These are phyloP conservation scores for Nyctalus aviator DNA, from an alignment of 2,797 vertebrate genomes.

Conservation along the genomic window DNA sequence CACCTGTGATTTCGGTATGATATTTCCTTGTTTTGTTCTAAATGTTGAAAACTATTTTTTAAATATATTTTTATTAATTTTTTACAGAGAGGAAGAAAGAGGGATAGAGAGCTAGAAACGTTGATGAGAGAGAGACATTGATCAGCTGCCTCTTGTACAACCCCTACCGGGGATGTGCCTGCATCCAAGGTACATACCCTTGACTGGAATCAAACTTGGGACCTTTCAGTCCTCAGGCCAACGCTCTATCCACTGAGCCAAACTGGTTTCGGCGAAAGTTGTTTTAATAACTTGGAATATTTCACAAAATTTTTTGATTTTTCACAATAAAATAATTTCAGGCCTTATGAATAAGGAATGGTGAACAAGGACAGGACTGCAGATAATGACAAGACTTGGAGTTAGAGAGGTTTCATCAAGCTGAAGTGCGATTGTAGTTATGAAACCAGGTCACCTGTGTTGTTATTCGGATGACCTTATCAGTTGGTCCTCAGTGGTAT, in stretches of 20 bases:
- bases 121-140: no score
- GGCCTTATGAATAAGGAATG: neutral
- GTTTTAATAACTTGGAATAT: conserved; percentile 44
- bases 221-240: no score
- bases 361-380: neutral
- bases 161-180: no score
- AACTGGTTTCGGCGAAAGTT: neutral
- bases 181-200: no score
- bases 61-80: no score
- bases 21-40: conserved; percentile 54
- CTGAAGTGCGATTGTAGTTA: no score
- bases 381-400: neutral
- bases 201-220: no score
- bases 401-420: neutral
- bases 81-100: no score
- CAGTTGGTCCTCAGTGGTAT: neutral
- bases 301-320: conserved; percentile 28
- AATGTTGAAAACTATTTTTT: conserved; percentile 50
- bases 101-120: no score
- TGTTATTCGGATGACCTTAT: neutral
- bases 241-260: no score
- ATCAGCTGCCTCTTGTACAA: no score
- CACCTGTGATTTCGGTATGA: neutral
- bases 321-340: conserved; percentile 42
- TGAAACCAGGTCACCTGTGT: no score